Base-by-base conservation (phyloP, 2,888 invertebrate genomes). In the Phragmatobia fuliginosa region DNA sequence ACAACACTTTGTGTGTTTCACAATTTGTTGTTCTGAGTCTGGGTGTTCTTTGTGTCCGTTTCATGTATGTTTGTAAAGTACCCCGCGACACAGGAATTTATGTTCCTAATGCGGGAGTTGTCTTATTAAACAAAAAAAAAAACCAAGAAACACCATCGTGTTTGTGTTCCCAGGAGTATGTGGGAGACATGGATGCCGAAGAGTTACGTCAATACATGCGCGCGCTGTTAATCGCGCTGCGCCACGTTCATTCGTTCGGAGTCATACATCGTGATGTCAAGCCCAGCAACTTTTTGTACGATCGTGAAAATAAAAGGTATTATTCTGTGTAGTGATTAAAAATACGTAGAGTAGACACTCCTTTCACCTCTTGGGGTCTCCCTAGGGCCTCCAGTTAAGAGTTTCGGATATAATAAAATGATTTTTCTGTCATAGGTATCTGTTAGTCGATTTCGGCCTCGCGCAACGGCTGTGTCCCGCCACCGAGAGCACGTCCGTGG, bases 201-300 rank as follows among this genome's bases (percentile, higher is more conserved):
- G 98, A 99, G 92, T 95, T 97, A 56, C 96, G 96, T 70, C 92
- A 96, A 72, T 99, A 98, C 90, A 97, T 98, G 96, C 96, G 96
- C 84, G 98, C 98, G 85, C 92, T 99, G 77, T 91, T 99, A 77
- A 93, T 96, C 59, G 98, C 99, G 6, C 93, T 99, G 79, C 93
- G 96, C 10, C 96, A 97, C 83, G 98, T 99, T 70, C 99, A 99
- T 92, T 96, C 96, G 61, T 97, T 97, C 88, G 96, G 97, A 75
- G 96, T 99, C 74, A 98, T 99, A 72, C 99, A 99, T 88, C 95
- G 99, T 68, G 99, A 99, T 87, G 96, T 99, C 59, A 99, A 99
- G 91, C 99, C 99, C 2, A 98, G 97, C 91, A 99, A 99, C 94
- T 99, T 99, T 90, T 95, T 99, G 16, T 98, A 98, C 87, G 97